Evolutionary conservation across 2,888 invertebrate species (phyloP), one percentile per base, ranked within the genome.

Genomic region (Amorpha juglandis): DNA sequence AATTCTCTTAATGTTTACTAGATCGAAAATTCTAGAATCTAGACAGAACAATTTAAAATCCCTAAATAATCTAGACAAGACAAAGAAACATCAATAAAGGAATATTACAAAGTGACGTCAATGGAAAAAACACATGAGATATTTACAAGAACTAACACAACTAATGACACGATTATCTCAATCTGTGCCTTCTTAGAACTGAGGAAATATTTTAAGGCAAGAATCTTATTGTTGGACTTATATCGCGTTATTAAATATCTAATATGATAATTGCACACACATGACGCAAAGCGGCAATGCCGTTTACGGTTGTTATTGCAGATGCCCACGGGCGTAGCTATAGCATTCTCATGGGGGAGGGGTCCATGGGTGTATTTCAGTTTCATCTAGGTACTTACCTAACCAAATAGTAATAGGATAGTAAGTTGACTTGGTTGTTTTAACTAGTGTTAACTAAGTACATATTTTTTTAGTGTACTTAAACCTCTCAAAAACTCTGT

Each of bases 171-270:
- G 45, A 65, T 35, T 74, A 76, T 75, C 77, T 73, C 66, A 48
- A 64, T 50, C 0, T 64, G 64, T 67, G 72, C 70, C 78, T 76
- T 78, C 77, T 65, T 48, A 77, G 78, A 77, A 76, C 67, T 67
- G 65, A 75, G 77, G 77, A 75, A 78, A 73, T 68, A 68, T 74
- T 68, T 64, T 65, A 63, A 68, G 68, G 66, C 48, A 68, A 68
- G 38, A 68, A 42, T 50, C 27, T 38, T 64, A 53, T 45, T 64
- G 53, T 65, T 63, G 47, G 67, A n/a, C n/a, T n/a, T n/a, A 68
- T 68, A 27, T 55, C 7, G 45, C 69, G 69, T 70, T 76, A 74
- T 70, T 77, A 70, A 70, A 75, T 52, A 68, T 66, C 63, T 70
- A 70, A 70, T 58, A 64, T 70, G 66, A 74, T 71, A 68, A 12